A percentile compares a stretch with the other conserved stretches of the same genome.
Conservation (phyloP, 2,113 vertebrate genomes). For the Hemicordylus capensis region DNA sequence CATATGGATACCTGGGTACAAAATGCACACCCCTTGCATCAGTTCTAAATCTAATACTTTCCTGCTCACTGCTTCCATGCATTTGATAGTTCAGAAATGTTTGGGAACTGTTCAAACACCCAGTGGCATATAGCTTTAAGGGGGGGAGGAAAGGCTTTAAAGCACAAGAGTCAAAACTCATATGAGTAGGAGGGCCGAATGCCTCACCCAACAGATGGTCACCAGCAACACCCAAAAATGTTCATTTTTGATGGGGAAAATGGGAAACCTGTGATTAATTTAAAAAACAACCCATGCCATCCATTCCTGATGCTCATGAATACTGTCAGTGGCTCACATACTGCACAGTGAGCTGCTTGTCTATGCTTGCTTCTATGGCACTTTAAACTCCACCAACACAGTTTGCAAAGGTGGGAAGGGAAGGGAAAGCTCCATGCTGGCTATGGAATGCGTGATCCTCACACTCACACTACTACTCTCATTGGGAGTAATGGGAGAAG, state of each 20-base stretch:
- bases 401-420: too few relatives aligned
- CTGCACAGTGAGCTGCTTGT: too few relatives aligned
- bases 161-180: not conserved
- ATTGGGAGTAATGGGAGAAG: too few relatives aligned
- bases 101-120: not conserved
- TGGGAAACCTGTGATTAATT: not conserved
- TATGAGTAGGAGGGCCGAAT: not conserved
- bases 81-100: too few relatives aligned
- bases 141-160: too few relatives aligned
- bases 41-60: not conserved
- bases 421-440: too few relatives aligned
- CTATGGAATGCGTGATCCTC: too few relatives aligned
- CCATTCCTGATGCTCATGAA: not conserved
- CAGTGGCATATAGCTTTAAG: not conserved
- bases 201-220: not conserved
- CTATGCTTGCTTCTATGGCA: too few relatives aligned
- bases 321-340: not conserved
- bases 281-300: not conserved
- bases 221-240: not conserved
- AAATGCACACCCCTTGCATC: not conserved
- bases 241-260: not conserved
- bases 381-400: too few relatives aligned
- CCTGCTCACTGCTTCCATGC: too few relatives aligned
- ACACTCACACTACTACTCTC: too few relatives aligned
- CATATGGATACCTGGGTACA: not conserved